These are phyloP conservation scores for Geophilus truncorum DNA, from an alignment of 2,888 invertebrate species.

Conservation along the genomic window DNA sequence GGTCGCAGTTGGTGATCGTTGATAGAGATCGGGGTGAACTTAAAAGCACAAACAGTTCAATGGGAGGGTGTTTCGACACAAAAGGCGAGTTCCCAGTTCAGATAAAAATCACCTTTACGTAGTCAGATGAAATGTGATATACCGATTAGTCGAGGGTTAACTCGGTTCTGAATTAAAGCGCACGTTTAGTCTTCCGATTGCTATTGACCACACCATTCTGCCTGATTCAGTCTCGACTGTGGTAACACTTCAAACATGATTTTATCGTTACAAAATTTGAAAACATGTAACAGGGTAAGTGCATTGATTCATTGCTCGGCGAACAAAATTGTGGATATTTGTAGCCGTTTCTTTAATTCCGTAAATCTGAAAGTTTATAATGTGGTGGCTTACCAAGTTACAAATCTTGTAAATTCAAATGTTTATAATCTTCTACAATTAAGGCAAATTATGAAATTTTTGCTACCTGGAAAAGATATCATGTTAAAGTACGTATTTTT, in stretches of 20 bases:
- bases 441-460: too few species aligned
- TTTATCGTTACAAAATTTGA: not conserved
- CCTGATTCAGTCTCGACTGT: not conserved
- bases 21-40: not conserved
- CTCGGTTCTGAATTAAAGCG: not conserved
- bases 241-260: not conserved
- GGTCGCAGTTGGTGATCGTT: not conserved
- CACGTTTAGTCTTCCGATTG: not conserved
- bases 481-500: too few species aligned
- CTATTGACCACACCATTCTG: not conserved
- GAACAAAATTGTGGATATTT: too few species aligned
- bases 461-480: too few species aligned
- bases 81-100: not conserved
- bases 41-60: not conserved
- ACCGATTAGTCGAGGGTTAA: not conserved
- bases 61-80: not conserved
- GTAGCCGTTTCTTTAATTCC: too few species aligned
- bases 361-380: too few species aligned
- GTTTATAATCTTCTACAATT: too few species aligned
- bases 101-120: not conserved
- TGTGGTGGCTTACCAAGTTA: too few species aligned
- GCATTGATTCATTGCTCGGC: too few species aligned
- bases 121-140: not conserved
- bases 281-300: not conserved
- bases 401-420: too few species aligned